These are phyloP conservation scores for Kryptolebias ocellatus DNA, from an alignment of 2,797 vertebrate species.

Conservation along the genomic window DNA sequence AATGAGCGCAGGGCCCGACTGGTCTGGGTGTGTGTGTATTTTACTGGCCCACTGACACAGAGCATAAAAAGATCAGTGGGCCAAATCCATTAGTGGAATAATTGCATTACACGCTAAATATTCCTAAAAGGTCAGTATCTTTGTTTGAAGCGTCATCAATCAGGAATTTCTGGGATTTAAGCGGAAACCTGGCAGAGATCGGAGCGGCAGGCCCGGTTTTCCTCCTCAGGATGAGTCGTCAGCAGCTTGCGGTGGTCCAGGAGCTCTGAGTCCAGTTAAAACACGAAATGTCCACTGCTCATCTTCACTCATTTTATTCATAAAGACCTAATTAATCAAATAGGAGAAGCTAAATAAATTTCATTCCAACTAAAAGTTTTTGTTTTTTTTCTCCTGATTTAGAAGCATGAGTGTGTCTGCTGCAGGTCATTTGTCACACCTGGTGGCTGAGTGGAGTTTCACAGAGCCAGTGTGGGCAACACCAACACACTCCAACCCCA, in stretches of 20 bases:
- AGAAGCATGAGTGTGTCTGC: no score
- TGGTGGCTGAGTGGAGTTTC: no score
- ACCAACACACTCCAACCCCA: constrained; percentile 9
- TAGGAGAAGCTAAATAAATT: no score
- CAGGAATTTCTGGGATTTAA: constrained; percentile 52
- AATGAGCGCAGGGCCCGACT: constrained; percentile 78
- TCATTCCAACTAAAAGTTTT: no score
- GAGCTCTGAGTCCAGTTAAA: constrained; percentile 2
- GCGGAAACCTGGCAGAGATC: constrained; percentile 41
- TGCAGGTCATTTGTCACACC: no score
- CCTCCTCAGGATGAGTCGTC: constrained; percentile 31
- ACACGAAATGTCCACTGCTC: not conserved
- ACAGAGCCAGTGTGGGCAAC: constrained; percentile 11
- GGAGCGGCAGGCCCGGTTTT: constrained; percentile 45
- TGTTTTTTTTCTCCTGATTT: no score
- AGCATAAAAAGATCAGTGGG: constrained; percentile 78
- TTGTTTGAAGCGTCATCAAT: constrained; percentile 69
- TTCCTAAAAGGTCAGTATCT: constrained; percentile 77
- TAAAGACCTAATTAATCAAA: no score
- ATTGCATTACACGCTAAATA: constrained; percentile 81
- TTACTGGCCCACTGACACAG: constrained; percentile 77
- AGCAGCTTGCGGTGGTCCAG: constrained; percentile 24
- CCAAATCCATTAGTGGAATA: constrained; percentile 78
- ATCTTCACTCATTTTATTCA: no score
- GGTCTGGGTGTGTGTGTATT: constrained; percentile 69